Evolutionary conservation across 2,797 vertebrate species (phyloP), one percentile per base, ranked within the genome.

Genomic region (Morelia viridis): DNA sequence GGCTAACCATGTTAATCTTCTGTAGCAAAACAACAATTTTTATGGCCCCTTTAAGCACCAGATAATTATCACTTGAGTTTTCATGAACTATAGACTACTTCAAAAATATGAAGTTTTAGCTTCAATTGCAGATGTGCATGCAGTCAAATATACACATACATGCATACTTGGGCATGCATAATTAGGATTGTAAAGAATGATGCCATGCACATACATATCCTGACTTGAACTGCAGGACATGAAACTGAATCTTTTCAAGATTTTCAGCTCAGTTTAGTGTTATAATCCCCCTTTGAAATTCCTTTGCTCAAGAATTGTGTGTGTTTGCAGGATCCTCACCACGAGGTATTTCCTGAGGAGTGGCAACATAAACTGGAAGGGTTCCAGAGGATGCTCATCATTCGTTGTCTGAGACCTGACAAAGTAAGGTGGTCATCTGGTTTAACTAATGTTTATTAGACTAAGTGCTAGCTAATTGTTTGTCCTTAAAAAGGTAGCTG

Each of bases 371-470:
- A 97, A 94, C 57, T 98, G 76, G 97, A 93, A 53, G 96, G 97
- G 3, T 98, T 99, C 93, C 98, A 99, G 94, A 98, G 97, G 94
- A 98, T 99, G 98, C 97, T 99, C 90, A 91, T 98, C 91, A 97
- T 99, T 94, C 97, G 98, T 68, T 98, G 98, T 96, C 95, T 98
- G 88, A 97, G 98, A 94, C 98, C 98, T 88, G 98, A 99, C 96
- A 98, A 99, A 97, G 98, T 98, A 96, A 88, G 94, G 24, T 87
- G 53, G 31, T 50, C 8, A 26, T 12, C 46, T 50, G 28, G 9
- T 19, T 62, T 62, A 46, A 56, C 68, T 80, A 41, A 90, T n/a
- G 41, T 12, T 84, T 62, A 13, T 56, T 60, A 83, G 24, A 28
- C 9, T 35, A 15, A 57, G 15, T 84, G 28, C 28, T 61, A 46